Base-by-base conservation (phyloP, 2,888 invertebrate genomes). In the Callimorpha dominula region DNA sequence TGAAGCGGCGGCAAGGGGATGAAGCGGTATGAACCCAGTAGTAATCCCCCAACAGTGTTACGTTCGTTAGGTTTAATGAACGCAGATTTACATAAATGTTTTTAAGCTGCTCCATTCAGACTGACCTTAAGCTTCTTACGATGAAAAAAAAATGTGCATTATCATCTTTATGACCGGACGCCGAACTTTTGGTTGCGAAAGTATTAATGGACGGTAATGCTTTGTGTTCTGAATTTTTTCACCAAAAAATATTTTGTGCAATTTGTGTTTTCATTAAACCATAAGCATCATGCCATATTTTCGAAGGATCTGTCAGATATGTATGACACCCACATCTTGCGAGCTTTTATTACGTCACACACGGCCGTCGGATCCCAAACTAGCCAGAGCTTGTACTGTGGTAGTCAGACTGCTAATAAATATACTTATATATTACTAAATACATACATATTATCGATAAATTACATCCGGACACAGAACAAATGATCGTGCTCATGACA, bases 61-160 rank as follows among this genome's bases (percentile, higher is more conserved):
- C 83, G 89, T 90, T 91, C 91, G 91, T 91, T 91, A 91, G 86
- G 83, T 84, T 85, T 89, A 91, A 92, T 91, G 91, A 91, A 91
- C 84, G 77, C 81, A 85, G 88, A 90, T 92, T 90, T 90, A 86
- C 90, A 89, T 90, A 89, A 89, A 89, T 86, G 86, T 86, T 88
- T 88, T 87, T 88, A 89, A 90, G 87, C 89, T 78, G 70, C 79
- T 72, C 76, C 72, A 75, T 76, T 80, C 78, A 72, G 70, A 57
- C 71, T 78, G 77, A 85, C 84, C 82, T 78, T 85, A 85, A 86
- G 84, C 86, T 85, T 81, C 80, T 86, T 86, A 81, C 78, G 80
- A 50, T 60, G 64, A 68, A 76, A 79, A 65, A 77, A 80, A 77
- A 62, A 80, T 71, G 57, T 72, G 71, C 67, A 75, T 71, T 77